These are phyloP conservation scores for Turdus rufiventris DNA, from an alignment of 2,113 vertebrate species.

Conservation along the genomic window DNA sequence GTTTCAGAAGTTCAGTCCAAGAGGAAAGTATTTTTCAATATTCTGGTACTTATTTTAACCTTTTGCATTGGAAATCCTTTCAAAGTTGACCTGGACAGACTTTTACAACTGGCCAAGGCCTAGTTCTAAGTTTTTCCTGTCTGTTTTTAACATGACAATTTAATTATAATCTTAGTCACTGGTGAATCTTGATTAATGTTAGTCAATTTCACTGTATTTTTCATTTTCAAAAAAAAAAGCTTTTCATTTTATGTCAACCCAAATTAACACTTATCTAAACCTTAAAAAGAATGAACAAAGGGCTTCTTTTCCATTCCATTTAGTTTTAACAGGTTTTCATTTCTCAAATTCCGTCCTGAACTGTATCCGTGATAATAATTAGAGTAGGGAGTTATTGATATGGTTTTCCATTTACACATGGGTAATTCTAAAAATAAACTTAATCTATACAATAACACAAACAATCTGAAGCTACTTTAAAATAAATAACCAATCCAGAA, in stretches of 20 bases:
- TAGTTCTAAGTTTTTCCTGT: not conserved
- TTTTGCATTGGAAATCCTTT: not conserved
- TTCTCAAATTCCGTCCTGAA: not conserved
- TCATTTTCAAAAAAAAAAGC: not conserved
- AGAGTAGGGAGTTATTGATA: not conserved
- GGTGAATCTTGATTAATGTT: not conserved
- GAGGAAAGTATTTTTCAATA: not conserved
- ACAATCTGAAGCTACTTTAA: not conserved
- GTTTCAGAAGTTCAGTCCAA: not conserved
- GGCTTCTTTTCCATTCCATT: not conserved
- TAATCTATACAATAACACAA: not conserved
- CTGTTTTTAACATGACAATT: not conserved
- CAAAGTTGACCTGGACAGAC: not conserved
- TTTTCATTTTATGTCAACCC: not conserved
- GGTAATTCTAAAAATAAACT: not conserved
- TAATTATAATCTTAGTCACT: not conserved
- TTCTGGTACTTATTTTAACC: not conserved
- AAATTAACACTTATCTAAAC: not conserved
- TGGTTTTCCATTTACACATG: not conserved
- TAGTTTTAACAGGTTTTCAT: not conserved
- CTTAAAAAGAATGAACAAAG: not conserved
- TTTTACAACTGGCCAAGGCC: not conserved
- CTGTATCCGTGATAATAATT: not conserved
- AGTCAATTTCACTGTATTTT: not conserved
- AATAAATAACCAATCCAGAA: not conserved